A percentile compares a stretch with the other conserved stretches of the same genome.
These are phyloP conservation scores for Achroia grisella DNA, from an alignment of 1,140 invertebrate genomes.

Conservation along the genomic window DNA sequence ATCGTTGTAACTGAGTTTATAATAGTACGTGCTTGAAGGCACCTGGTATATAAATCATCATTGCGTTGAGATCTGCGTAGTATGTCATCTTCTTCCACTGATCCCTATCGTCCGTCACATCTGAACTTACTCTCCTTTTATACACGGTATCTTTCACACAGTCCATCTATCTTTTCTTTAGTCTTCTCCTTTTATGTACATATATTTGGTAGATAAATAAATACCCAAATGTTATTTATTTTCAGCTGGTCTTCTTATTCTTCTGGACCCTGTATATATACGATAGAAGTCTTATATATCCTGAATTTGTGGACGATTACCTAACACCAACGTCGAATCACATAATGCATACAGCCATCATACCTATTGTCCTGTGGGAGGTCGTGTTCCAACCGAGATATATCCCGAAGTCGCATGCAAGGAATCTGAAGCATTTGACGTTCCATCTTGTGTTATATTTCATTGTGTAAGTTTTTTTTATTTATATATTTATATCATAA, in stretches of 20 bases:
- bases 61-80: too few species aligned
- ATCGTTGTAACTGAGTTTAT: too few species aligned
- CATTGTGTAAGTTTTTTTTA: conserved; percentile 6
- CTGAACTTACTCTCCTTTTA: too few species aligned
- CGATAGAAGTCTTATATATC: conserved; percentile 41
- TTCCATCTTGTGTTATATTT: conserved; percentile 2
- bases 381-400: not conserved
- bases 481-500: not conserved
- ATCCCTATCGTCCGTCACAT: too few species aligned
- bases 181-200: too few species aligned
- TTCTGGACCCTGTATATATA: conserved; percentile 49
- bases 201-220: too few species aligned
- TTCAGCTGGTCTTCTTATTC: conserved; percentile 26
- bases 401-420: conserved; percentile 1
- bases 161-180: too few species aligned
- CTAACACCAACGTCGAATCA: conserved; percentile 31
- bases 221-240: conserved; percentile 24
- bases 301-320: conserved; percentile 35
- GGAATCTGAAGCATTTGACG: not conserved
- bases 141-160: too few species aligned
- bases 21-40: too few species aligned
- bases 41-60: too few species aligned
- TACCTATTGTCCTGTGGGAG: conserved; percentile 25
- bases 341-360: conserved; percentile 41
- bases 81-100: too few species aligned